Conservation (phyloP, 2,888 invertebrate species). For the Pseudococcus jackbeardsleyi region DNA sequence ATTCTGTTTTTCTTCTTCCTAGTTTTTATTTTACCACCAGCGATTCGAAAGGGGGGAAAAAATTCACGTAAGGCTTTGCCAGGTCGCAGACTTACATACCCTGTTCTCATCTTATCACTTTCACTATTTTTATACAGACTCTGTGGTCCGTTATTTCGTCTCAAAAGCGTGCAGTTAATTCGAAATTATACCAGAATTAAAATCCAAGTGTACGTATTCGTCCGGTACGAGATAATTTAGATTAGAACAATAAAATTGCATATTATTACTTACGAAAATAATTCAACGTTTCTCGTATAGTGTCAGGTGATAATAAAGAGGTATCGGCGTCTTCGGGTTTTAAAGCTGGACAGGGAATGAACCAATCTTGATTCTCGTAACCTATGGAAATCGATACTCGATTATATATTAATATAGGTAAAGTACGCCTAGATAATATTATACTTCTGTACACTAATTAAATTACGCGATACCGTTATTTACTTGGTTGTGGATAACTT, state of each 20-base stretch:
- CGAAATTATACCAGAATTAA: slow-evolving; percentile 1
- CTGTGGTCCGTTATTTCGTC: slow-evolving; percentile 1
- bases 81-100: not conserved
- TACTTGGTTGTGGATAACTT: not conserved
- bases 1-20: not conserved
- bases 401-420: not conserved
- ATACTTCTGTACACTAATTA: not conserved
- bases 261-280: slow-evolving; percentile 91
- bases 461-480: slow-evolving; percentile 17
- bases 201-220: not conserved
- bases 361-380: slow-evolving; percentile 94
- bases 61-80: not conserved
- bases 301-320: slow-evolving; percentile 89
- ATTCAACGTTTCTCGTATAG: slow-evolving; percentile 95
- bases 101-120: not conserved
- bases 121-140: not conserved
- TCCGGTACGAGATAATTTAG: not conserved
- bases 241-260: slow-evolving; percentile 42
- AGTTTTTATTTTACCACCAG: not conserved
- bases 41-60: not conserved
- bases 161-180: slow-evolving; percentile 7
- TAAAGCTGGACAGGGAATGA: slow-evolving; percentile 89
- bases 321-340: slow-evolving; percentile 79
- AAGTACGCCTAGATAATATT: not conserved
- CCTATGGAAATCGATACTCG: slow-evolving; percentile 73